Percentiles rank a stretch among this genome's conserved stretches.
These are phyloP conservation scores for Hypocryptadius cinnamomeus DNA, from an alignment of 2,113 vertebrate species.

Conservation along the genomic window DNA sequence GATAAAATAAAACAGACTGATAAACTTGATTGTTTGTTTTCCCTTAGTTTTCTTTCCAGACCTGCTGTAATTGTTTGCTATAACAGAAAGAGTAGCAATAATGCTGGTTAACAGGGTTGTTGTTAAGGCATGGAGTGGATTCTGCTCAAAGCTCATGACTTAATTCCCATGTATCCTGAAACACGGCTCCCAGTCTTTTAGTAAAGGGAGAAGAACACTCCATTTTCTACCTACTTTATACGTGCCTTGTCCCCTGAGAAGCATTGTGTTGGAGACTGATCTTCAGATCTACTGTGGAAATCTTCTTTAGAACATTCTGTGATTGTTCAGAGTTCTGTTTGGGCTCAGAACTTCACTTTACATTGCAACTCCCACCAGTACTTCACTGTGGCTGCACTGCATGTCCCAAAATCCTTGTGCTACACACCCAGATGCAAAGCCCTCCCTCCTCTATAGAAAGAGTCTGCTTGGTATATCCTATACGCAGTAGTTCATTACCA, in stretches of 20 bases:
- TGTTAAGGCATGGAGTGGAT: not conserved
- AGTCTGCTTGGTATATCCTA: not conserved
- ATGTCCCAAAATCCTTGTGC: not conserved
- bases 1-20: conserved; percentile 43
- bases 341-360: not conserved
- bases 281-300: not conserved
- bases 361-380: not conserved
- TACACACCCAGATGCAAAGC: not conserved
- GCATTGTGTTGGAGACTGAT: not conserved
- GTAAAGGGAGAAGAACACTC: not conserved
- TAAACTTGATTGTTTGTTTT: conserved; percentile 1
- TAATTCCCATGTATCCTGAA: not conserved
- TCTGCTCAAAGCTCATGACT: not conserved
- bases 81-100: not conserved
- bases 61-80: not conserved
- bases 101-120: not conserved
- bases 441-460: not conserved
- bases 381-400: not conserved
- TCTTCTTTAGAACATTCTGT: not conserved
- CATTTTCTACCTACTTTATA: not conserved
- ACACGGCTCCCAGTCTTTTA: not conserved
- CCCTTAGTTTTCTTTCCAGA: conserved; percentile 9
- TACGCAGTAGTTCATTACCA: accelerated
- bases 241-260: not conserved
- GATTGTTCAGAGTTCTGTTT: not conserved